These are phyloP conservation scores for Bombyx mandarina DNA, from an alignment of 1,140 invertebrate species.

Conservation along the genomic window DNA sequence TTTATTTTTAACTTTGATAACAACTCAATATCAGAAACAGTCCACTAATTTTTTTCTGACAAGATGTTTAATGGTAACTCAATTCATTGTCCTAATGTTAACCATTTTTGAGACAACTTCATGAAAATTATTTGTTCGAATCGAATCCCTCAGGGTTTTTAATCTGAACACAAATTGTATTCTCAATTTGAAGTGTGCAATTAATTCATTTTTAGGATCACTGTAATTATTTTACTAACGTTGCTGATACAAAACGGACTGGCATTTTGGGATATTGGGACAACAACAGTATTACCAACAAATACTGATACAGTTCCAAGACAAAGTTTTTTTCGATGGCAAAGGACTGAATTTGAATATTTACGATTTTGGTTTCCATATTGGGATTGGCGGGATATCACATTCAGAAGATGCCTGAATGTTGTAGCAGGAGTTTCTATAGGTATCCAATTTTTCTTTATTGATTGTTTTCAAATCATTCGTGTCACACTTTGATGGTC, in stretches of 20 bases:
- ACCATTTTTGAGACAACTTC: too few species aligned
- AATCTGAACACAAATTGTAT: too few species aligned
- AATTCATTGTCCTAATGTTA: too few species aligned
- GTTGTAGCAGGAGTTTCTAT: slow-evolving; percentile 31
- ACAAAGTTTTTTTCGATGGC: slow-evolving; percentile 36
- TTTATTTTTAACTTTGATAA: too few species aligned
- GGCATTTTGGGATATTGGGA: slow-evolving; percentile 29
- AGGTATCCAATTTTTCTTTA: slow-evolving; percentile 12
- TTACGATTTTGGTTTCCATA: slow-evolving; percentile 10
- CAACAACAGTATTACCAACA: slow-evolving; percentile 12
- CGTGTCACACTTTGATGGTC: too few species aligned
- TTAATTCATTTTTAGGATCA: neutral
- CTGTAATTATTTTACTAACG: neutral
- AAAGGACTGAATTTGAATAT: slow-evolving; percentile 15
- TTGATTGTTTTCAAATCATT: neutral
- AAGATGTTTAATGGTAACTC: too few species aligned
- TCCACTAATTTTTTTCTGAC: too few species aligned
- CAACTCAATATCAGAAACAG: too few species aligned
- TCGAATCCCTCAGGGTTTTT: too few species aligned
- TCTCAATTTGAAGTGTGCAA: too few species aligned
- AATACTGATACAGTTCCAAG: slow-evolving; percentile 9
- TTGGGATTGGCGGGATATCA: slow-evolving; percentile 22
- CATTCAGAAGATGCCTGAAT: slow-evolving; percentile 12
- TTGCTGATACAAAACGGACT: neutral
- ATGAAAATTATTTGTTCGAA: too few species aligned